Evolutionary conservation across 2,113 vertebrate genomes (phyloP).

Genomic region (Neodon shergylaensis): DNA sequence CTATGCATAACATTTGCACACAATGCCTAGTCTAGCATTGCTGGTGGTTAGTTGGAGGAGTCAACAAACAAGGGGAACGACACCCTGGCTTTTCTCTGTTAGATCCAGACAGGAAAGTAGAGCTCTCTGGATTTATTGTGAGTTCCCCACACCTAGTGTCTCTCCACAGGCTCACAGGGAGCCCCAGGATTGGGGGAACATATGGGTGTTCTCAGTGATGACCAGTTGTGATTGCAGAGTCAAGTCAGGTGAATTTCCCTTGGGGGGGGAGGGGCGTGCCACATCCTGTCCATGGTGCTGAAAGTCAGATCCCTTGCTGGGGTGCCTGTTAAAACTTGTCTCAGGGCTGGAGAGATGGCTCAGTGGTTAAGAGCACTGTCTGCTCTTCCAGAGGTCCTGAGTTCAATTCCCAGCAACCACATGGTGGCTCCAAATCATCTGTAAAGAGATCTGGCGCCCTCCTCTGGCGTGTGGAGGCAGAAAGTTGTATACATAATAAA

Average conservation of each 20-base stretch:
- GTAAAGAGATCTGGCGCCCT: too few relatives aligned
- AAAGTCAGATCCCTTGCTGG: background rate
- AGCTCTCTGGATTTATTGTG: background rate
- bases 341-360: too few relatives aligned
- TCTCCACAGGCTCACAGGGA: background rate
- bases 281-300: background rate
- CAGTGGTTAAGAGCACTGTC: too few relatives aligned
- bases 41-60: background rate
- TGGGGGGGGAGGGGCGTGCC: too few relatives aligned
- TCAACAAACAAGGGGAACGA: background rate
- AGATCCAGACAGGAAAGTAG: background rate
- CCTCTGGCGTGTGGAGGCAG: too few relatives aligned
- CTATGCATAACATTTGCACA: background rate
- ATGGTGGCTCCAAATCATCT: too few relatives aligned
- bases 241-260: background rate
- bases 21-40: background rate
- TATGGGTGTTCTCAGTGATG: background rate
- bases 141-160: background rate
- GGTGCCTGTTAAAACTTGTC: background rate
- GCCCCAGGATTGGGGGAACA: background rate
- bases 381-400: too few relatives aligned
- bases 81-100: background rate
- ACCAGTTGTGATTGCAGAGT: too few relatives aligned
- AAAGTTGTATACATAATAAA: too few relatives aligned
- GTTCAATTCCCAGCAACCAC: too few relatives aligned